Conservation (phyloP, 1,140 invertebrate genomes). For the Drosophila insularis region DNA sequence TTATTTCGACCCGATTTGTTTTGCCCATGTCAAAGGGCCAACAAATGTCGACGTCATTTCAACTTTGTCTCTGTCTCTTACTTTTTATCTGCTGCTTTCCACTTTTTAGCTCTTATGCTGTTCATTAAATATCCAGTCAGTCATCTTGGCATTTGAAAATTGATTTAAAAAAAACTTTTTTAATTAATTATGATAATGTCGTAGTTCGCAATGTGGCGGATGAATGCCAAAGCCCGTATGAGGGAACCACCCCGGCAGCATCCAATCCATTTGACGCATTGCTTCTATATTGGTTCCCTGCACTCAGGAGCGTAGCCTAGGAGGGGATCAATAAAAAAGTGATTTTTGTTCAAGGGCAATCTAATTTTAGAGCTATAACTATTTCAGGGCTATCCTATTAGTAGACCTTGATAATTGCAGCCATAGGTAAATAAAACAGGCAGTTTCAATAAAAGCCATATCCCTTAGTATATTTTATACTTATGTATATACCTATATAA, state of each 20-base stretch:
- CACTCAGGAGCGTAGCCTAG: not conserved
- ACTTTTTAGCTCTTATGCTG: conserved; percentile 38
- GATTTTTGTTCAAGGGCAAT: too few species aligned
- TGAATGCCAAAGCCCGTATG: conserved; percentile 9
- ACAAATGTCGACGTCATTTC: not conserved
- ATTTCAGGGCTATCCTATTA: too few species aligned
- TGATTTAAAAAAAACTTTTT: conserved; percentile 80
- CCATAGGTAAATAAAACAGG: too few species aligned
- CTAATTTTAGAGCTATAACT: too few species aligned
- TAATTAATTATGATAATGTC: conserved; percentile 80
- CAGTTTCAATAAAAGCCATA: too few species aligned
- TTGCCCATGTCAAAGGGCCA: not conserved
- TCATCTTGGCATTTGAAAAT: conserved; percentile 73
- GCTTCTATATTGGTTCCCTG: conserved; percentile 25
- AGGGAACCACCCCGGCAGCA: not conserved
- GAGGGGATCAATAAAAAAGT: not conserved
- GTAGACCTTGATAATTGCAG: too few species aligned
- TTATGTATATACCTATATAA: too few species aligned
- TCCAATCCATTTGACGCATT: conserved; percentile 56
- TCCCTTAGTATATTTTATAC: too few species aligned
- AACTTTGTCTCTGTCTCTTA: not conserved
- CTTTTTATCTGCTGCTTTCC: conserved; percentile 31
- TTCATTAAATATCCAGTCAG: conserved; percentile 69
- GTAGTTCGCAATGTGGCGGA: conserved; percentile 39
- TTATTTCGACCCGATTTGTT: too few species aligned